phyloP scores from a whole-genome alignment of 64 coral and sea anemone species.

The Montipora efflorescens region DNA sequence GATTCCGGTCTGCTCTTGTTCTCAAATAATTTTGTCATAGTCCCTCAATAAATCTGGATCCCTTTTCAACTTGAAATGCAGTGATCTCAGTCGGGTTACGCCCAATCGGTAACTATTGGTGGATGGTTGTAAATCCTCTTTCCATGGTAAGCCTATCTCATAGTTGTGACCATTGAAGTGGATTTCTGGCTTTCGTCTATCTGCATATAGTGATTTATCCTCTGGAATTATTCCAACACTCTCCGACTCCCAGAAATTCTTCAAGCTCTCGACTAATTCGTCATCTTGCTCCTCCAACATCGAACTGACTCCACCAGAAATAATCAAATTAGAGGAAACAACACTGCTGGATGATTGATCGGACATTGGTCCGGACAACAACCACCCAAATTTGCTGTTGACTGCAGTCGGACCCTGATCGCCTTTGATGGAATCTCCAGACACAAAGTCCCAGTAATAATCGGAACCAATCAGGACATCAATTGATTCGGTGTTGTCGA shows the following conservation, averaged over 20 bases:
- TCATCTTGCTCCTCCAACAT: slow-evolving; percentile 28
- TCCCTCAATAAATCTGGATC: slow-evolving; percentile 67
- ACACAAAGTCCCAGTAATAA: slow-evolving; percentile 79
- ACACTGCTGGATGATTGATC: neutral
- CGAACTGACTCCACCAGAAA: slow-evolving; percentile 45
- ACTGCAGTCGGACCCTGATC: slow-evolving; percentile 73
- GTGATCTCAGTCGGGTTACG: slow-evolving; percentile 38
- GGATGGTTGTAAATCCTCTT: slow-evolving; percentile 37
- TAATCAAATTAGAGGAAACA: slow-evolving; percentile 58
- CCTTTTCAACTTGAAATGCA: slow-evolving; percentile 65
- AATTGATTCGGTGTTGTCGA: slow-evolving; percentile 18
- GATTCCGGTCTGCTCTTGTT: slow-evolving; percentile 83
- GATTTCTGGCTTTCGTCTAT: slow-evolving; percentile 21
- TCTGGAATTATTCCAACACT: slow-evolving; percentile 56
- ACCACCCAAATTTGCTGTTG: slow-evolving; percentile 72
- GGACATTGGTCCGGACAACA: slow-evolving; percentile 61
- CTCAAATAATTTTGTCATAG: slow-evolving; percentile 75
- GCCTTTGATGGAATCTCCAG: slow-evolving; percentile 35
- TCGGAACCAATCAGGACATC: slow-evolving; percentile 75
- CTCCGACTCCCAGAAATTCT: slow-evolving; percentile 78
- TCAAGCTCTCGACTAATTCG: slow-evolving; percentile 42
- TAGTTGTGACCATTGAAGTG: slow-evolving; percentile 60
- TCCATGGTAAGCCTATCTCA: slow-evolving; percentile 71
- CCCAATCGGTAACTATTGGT: slow-evolving; percentile 55
- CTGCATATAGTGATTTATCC: neutral